phyloP scores from a whole-genome alignment of 2,113 vertebrate genomes.

The Pithys albifrons region DNA sequence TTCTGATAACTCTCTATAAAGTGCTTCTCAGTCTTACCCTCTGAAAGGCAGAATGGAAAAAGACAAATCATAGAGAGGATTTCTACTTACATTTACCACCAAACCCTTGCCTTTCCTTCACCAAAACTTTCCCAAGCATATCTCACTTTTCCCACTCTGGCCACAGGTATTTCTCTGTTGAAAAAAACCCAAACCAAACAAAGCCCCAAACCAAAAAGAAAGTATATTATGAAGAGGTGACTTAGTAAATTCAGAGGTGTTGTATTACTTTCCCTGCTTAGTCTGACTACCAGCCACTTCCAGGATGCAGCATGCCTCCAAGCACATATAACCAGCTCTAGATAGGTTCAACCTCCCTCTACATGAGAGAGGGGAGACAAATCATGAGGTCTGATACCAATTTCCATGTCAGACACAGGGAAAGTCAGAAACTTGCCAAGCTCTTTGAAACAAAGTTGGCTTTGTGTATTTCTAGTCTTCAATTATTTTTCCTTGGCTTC shows the following conservation, averaged over 20 bases:
- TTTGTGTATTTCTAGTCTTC: background rate
- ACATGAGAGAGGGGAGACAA: rapidly evolving
- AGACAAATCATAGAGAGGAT: background rate
- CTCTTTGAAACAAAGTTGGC: background rate
- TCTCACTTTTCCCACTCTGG: background rate
- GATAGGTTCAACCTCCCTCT: background rate
- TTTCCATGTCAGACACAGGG: background rate
- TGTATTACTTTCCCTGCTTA: background rate
- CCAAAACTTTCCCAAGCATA: background rate
- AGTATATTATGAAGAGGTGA: background rate
- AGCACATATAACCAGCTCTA: background rate
- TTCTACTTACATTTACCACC: background rate
- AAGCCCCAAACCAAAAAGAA: background rate
- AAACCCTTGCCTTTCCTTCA: background rate
- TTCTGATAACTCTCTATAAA: background rate
- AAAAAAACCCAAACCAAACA: too few species aligned
- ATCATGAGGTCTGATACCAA: background rate
- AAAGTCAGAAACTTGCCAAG: background rate
- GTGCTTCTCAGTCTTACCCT: background rate
- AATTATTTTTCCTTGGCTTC: background rate
- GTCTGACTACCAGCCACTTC: background rate
- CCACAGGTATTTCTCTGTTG: too few species aligned
- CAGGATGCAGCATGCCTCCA: background rate
- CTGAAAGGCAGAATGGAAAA: background rate
- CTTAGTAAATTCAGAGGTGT: background rate